Evolutionary conservation across 2,797 vertebrate genomes (phyloP).

Genomic region (Hyperoplus immaculatus): DNA sequence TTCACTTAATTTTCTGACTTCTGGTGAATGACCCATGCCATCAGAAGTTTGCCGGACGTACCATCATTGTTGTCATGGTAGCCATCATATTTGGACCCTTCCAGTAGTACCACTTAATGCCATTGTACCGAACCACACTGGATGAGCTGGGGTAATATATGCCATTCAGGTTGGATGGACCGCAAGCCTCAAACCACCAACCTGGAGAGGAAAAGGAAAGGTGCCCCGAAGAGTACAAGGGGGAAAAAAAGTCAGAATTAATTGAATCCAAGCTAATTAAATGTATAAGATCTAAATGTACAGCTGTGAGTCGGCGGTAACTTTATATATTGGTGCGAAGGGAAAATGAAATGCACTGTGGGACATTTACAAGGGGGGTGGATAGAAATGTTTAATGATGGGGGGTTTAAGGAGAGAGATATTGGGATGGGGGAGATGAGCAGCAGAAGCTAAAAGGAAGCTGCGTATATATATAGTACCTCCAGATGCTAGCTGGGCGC

Average conservation of each 20-base stretch:
- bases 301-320: conserved; percentile 63
- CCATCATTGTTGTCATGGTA: conserved; percentile 87
- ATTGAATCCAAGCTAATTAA: conserved; percentile 57
- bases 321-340: conserved; percentile 56
- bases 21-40: neutral
- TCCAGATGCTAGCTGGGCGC: conserved; percentile 86
- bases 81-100: conserved; percentile 87
- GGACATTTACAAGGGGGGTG: conserved; percentile 63
- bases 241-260: conserved; percentile 43
- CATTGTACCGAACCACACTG: conserved; percentile 85
- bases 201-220: conserved; percentile 65
- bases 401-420: conserved; percentile 27
- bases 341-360: conserved; percentile 57
- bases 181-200: conserved; percentile 89
- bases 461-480: conserved; percentile 61
- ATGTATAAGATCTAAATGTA: conserved; percentile 50
- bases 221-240: conserved; percentile 53
- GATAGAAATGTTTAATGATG: conserved; percentile 57
- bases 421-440: conserved; percentile 27
- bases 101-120: conserved; percentile 93
- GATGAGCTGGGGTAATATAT: conserved; percentile 86
- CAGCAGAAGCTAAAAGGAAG: neutral
- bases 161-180: conserved; percentile 89
- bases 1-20: conserved; percentile 12
- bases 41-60: conserved; percentile 86